These are phyloP conservation scores for Kradibia gibbosae DNA, from an alignment of 1,140 invertebrate species.

Conservation along the genomic window DNA sequence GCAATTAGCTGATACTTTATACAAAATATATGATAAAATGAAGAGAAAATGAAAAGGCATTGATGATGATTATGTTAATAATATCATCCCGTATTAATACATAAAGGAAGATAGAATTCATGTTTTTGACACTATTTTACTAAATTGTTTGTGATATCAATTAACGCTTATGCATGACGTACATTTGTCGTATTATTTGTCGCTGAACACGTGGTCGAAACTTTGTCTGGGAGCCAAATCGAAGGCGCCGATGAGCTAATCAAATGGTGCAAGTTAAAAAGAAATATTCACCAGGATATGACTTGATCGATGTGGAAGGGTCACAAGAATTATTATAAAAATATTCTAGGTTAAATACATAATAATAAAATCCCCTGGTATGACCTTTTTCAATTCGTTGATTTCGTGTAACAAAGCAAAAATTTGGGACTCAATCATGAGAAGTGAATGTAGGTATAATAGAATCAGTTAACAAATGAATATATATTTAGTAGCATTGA, in stretches of 20 bases:
- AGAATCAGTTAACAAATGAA: no score
- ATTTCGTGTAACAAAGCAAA: no score
- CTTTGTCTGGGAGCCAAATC: slow-evolving; percentile 17
- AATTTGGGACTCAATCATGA: no score
- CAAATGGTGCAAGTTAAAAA: neutral
- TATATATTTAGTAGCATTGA: no score
- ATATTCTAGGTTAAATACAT: neutral
- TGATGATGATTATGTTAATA: no score
- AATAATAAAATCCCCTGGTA: no score
- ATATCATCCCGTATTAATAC: no score
- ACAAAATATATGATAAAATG: no score
- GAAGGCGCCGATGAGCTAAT: slow-evolving; percentile 13
- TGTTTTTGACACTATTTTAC: neutral
- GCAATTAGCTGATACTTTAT: no score
- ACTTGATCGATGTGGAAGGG: neutral
- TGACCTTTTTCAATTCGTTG: no score
- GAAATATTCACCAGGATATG: neutral
- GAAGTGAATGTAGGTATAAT: no score
- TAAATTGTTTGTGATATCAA: neutral
- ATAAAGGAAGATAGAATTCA: slow-evolving; percentile 16
- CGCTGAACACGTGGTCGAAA: neutral
- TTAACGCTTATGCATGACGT: neutral
- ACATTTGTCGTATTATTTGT: slow-evolving; percentile 5
- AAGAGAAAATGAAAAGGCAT: no score
- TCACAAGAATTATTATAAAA: neutral